Conservation (phyloP, 1,140 invertebrate genomes). For the Maconellicoccus hirsutus region DNA sequence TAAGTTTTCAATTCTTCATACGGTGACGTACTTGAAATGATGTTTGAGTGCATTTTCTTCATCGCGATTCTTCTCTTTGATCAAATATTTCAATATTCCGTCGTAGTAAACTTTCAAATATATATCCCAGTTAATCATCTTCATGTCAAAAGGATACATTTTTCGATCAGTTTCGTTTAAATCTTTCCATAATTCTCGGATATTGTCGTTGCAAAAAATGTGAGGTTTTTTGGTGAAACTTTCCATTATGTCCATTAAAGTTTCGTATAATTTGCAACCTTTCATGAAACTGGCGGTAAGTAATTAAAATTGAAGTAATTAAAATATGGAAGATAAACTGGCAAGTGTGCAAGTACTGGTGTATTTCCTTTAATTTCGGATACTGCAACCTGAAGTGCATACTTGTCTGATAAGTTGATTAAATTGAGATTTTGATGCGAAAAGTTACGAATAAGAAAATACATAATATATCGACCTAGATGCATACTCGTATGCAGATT, state of each 20-base stretch:
- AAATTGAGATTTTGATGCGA: too few relatives aligned
- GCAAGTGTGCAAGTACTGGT: too few relatives aligned
- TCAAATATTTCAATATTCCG: constrained; percentile 44
- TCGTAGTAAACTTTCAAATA: constrained; percentile 45
- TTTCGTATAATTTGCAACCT: neutral
- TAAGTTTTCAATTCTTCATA: too few relatives aligned
- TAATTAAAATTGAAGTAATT: too few relatives aligned
- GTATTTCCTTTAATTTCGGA: too few relatives aligned
- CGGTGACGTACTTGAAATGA: neutral
- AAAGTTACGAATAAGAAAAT: too few relatives aligned
- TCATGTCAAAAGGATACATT: constrained; percentile 55
- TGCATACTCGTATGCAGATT: too few relatives aligned
- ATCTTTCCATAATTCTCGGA: constrained; percentile 44
- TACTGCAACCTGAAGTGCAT: too few relatives aligned
- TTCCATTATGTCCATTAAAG: neutral
- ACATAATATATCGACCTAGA: too few relatives aligned
- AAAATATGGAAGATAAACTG: too few relatives aligned
- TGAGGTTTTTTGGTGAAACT: neutral
- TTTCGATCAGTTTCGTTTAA: constrained; percentile 47
- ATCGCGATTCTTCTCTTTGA: constrained; percentile 41
- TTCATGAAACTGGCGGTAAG: neutral
- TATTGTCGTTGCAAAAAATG: constrained; percentile 44
- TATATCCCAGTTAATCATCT: constrained; percentile 43
- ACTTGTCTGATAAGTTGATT: too few relatives aligned
- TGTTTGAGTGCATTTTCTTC: neutral